These are phyloP conservation scores for Mirounga angustirostris DNA, from an alignment of 2,113 vertebrate genomes.

Conservation along the genomic window DNA sequence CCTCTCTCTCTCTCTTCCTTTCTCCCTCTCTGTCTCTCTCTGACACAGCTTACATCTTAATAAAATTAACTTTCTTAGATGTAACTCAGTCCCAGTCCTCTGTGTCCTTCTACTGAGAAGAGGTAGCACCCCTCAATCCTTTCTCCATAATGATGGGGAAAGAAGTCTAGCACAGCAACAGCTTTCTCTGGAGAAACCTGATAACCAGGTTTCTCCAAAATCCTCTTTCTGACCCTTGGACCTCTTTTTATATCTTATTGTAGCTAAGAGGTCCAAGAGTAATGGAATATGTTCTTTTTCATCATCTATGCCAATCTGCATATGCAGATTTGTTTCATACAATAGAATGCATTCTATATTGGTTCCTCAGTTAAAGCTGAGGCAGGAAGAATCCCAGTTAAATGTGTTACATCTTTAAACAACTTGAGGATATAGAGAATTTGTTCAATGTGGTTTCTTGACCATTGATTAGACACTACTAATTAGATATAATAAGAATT, in stretches of 20 bases:
- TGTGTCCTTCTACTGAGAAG: not conserved
- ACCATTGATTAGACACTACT: not conserved
- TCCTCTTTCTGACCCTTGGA: not conserved
- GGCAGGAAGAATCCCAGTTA: not conserved
- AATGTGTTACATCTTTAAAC: not conserved
- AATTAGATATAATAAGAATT: not conserved
- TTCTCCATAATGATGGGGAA: not conserved
- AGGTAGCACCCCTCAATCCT: not conserved
- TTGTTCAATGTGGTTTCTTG: not conserved
- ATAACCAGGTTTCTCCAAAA: not conserved
- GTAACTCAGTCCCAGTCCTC: not conserved
- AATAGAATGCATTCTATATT: not conserved
- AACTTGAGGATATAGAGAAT: not conserved
- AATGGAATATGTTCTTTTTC: not conserved
- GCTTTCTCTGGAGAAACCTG: not conserved
- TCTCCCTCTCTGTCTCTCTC: not conserved
- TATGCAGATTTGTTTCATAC: not conserved
- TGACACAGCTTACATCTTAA: not conserved
- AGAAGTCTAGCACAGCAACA: not conserved
- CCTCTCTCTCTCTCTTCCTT: too few relatives aligned
- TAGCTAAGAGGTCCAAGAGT: not conserved
- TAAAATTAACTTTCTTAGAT: not conserved
- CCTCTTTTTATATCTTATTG: not conserved
- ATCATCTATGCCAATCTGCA: not conserved
- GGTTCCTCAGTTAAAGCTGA: not conserved